phyloP scores from a whole-genome alignment of 2,888 invertebrate genomes.

The Odontocolon sp. region DNA sequence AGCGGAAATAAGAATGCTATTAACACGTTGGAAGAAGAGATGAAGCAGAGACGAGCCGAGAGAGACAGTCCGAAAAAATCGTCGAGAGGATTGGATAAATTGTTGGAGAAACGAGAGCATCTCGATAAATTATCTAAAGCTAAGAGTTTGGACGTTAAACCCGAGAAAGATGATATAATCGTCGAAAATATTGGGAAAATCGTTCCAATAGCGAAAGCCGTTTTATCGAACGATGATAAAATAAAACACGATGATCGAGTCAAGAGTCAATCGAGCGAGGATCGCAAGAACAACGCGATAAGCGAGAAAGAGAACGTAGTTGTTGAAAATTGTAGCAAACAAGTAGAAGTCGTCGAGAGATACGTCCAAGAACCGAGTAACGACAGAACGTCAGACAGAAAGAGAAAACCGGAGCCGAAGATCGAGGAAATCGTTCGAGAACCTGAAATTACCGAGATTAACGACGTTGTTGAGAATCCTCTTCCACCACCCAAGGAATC shows the following conservation, averaged over 20 bases:
- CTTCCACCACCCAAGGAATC: conserved; percentile 62
- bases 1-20: conserved; percentile 70
- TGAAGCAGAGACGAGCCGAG: conserved; percentile 80
- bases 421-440: conserved; percentile 28
- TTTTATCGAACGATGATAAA: conserved; percentile 26
- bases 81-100: conserved; percentile 83
- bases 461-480: conserved; percentile 9
- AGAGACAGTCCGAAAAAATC: conserved; percentile 84
- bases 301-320: conserved; percentile 52
- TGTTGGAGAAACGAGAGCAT: conserved; percentile 83
- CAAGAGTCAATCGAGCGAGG: conserved; percentile 50
- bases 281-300: conserved; percentile 49
- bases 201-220: not conserved
- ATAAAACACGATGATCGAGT: conserved; percentile 45
- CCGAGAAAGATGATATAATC: conserved; percentile 51
- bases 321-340: conserved; percentile 19
- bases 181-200: conserved; percentile 14
- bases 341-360: conserved; percentile 30
- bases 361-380: conserved; percentile 29
- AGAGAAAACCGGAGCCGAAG: conserved; percentile 64
- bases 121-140: conserved; percentile 77
- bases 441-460: not conserved
- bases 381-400: conserved; percentile 54
- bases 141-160: conserved; percentile 66
- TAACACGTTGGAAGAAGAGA: conserved; percentile 77